Evolutionary conservation across 2,113 vertebrate species (phyloP), one percentile per base, ranked within the genome.

Genomic region (Geococcyx californianus): DNA sequence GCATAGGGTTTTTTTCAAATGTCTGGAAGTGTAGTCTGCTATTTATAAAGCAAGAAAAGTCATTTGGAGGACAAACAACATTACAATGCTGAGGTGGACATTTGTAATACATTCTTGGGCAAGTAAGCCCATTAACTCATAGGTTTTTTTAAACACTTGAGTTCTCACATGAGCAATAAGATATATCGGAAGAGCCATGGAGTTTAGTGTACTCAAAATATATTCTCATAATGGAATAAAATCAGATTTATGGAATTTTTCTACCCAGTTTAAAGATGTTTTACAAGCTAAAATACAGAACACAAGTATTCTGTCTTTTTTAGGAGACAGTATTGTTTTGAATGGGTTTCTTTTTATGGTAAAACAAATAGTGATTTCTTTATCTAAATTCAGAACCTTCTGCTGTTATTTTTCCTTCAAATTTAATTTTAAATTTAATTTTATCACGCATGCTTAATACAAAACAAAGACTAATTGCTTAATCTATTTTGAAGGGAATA

Each of bases 351-450:
- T 70, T 67, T 51, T 47, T 25, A 29, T 23, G 20, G 16, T 42
- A 40, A 90, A 62, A 4, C 20, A 76, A 74, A 55, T 7, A 23
- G 9, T 55, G 15, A 24, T 73, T 81, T 73, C 6, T 36, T 21
- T 52, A 13, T 44, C 21, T 56, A 84, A 6, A 5, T 68, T 92
- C 2, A 8, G 55, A 90, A 85, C 10, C 6, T 88, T 63, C n/a
- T 62, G 21, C 13, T 81, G 33, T 68, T 87, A 44, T 79, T 94
- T n/a, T 95, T 78, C 16, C 7, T 59, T 66, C 24, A 86, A 68
- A 26, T 5, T 82, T 82, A 49, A 67, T 68, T 87, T 91, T 93
- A 63, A 86, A 69, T 84, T 90, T 76, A 64, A 66, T 91, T 87
- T 67, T 89, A 67, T 67, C 56, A 7, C 24, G 45, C 4, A 12